Percentiles rank a stretch among this genome's conserved stretches.
phyloP scores from a whole-genome alignment of 1,140 invertebrate genomes.

The Melanaphis sacchari region DNA sequence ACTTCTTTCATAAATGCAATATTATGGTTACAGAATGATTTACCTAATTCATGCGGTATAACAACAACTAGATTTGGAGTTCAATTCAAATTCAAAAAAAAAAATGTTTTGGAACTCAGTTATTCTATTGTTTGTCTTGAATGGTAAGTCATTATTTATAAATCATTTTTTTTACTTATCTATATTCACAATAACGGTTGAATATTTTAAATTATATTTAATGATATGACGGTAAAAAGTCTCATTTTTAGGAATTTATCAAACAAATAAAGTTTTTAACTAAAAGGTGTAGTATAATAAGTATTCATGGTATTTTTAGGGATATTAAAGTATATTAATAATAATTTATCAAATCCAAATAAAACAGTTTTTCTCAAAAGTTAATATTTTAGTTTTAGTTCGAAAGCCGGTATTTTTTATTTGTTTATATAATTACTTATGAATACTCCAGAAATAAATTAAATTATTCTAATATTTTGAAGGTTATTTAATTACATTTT shows the following conservation, averaged over 20 bases:
- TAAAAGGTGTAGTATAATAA: too few species aligned
- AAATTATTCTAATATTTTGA: not conserved
- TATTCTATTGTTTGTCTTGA: not conserved
- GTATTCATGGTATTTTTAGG: not conserved
- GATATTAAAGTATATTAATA: not conserved
- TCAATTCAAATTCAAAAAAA: not conserved
- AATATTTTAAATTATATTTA: not conserved
- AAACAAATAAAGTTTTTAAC: not conserved
- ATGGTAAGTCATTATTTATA: not conserved
- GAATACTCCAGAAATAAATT: not conserved
- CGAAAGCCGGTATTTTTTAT: not conserved
- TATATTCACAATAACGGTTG: not conserved
- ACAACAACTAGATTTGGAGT: not conserved
- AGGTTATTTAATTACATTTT: not conserved
- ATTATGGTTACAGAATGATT: not conserved
- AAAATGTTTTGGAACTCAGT: constrained; percentile 30
- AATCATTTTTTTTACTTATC: not conserved
- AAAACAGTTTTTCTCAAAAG: not conserved
- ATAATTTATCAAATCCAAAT: not conserved
- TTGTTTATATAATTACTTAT: not conserved
- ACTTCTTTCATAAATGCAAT: not conserved
- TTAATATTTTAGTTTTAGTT: not conserved
- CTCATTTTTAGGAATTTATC: too few species aligned
- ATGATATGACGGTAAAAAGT: not conserved
- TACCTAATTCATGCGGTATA: not conserved